Evolutionary conservation across 2,113 vertebrate species (phyloP).

Genomic region (Osmerus mordax): DNA sequence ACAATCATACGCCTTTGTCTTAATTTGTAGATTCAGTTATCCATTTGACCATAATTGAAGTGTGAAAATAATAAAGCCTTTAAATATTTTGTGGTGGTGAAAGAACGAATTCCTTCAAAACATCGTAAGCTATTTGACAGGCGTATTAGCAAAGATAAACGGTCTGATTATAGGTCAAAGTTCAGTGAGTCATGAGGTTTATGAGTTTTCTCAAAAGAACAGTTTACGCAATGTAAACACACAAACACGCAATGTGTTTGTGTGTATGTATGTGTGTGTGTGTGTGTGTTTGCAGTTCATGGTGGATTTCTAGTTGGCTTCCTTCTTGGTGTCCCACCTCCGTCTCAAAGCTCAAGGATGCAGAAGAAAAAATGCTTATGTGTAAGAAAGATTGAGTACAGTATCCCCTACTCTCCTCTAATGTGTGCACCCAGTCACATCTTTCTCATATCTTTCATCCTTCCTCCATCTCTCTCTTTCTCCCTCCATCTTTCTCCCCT

Average conservation of each 20-base stretch:
- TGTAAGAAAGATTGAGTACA: slow-evolving; percentile 54
- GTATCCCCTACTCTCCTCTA: neutral
- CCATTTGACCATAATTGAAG: too few relatives aligned
- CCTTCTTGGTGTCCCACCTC: slow-evolving; percentile 75
- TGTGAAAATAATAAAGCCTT: too few relatives aligned
- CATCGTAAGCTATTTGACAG: too few relatives aligned
- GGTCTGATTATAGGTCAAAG: neutral
- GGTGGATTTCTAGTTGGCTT: slow-evolving; percentile 11
- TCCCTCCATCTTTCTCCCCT: neutral
- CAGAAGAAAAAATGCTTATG: slow-evolving; percentile 70
- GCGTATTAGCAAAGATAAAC: too few relatives aligned
- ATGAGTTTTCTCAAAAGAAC: neutral
- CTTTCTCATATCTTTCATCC: neutral
- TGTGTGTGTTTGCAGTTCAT: neutral
- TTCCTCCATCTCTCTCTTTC: neutral
- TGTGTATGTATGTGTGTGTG: neutral
- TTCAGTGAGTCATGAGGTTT: neutral
- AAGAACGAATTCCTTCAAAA: too few relatives aligned
- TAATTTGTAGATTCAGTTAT: too few relatives aligned
- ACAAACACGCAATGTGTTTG: neutral
- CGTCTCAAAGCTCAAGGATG: slow-evolving; percentile 71
- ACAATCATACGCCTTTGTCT: too few relatives aligned
- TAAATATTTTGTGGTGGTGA: too few relatives aligned
- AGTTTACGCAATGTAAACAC: neutral
- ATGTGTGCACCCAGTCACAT: neutral